phyloP scores from a whole-genome alignment of 1,140 invertebrate genomes.

The Gryllus bimaculatus region DNA sequence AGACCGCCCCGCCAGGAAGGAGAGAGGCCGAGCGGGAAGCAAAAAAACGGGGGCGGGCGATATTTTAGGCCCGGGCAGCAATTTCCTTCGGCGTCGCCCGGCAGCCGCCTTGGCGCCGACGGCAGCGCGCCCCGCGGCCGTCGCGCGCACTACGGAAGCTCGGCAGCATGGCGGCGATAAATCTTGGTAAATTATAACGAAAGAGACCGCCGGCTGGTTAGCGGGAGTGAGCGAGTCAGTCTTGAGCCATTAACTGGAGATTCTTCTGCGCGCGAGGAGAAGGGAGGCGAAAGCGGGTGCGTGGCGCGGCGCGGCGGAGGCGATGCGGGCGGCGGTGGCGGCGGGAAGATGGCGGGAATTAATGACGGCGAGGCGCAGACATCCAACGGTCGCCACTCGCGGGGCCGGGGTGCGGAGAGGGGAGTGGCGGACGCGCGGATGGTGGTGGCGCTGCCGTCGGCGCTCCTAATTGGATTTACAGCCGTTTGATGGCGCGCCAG shows the following conservation, averaged over 20 bases:
- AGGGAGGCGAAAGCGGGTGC: background rate
- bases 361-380: background rate
- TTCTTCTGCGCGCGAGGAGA: background rate
- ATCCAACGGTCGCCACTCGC: background rate
- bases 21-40: background rate
- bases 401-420: background rate
- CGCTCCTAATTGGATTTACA: background rate
- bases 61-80: background rate
- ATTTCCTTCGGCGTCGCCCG: background rate
- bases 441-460: background rate
- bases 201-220: background rate
- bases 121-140: background rate
- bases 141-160: background rate
- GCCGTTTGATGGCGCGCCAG: background rate
- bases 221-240: background rate
- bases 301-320: no score
- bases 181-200: background rate
- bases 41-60: background rate
- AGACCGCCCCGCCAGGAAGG: background rate
- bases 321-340: no score
- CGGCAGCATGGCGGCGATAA: background rate
- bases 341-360: background rate
- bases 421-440: background rate
- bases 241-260: conserved; percentile 1
- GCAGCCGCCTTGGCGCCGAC: background rate